Evolutionary conservation across 37 sponge, comb jelly and placozoan genomes (phyloP), one percentile per base, ranked within the genome.

Genomic region (Mnemiopsis leidyi): DNA sequence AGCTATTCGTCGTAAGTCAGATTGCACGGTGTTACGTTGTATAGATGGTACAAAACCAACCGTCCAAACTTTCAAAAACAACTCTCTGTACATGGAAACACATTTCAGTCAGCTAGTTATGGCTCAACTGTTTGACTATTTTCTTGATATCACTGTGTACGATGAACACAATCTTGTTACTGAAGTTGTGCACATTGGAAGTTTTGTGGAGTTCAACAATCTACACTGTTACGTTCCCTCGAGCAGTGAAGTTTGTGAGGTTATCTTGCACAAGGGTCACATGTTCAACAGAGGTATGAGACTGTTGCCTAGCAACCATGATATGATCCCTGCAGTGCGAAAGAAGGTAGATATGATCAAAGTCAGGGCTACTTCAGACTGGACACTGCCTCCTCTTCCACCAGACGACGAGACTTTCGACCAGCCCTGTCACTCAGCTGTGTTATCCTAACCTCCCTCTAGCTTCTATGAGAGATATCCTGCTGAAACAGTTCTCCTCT

Each of bases 71-170:
- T 32, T 28, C 35, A 77, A 77, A 32, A 32, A 31, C 18, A 77
- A 77, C 18, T 77, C 79, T 34, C 79, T 77, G 36, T 32, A 77
- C 79, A 77, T 77, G 79, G 18, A 77, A 77, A 77, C 79, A 3
- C 18, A 28, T 1, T 5, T 77, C 35, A 34, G 36, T 34, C 79
- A 77, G 35, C 36, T 77, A 32, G 36, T 16, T 34, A 77, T 32
- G 35, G 79, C 79, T 16, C 79, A 77, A 77, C 18, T 77, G 35
- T 31, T 34, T 32, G 79, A 34, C 33, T 32, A 33, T 32, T 77
- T 34, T 18, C 9, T 77, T 26, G 79, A 77, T 32, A 77, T 77
- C 20, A 31, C 79, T 33, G 79, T 77, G 32, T 77, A 77, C 32
- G 79, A 77, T 31, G 20, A 26, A 31, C 79, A 77, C 79, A 32